These are phyloP conservation scores for Neodiprion pinetum DNA, from an alignment of 1,140 invertebrate species.

Conservation along the genomic window DNA sequence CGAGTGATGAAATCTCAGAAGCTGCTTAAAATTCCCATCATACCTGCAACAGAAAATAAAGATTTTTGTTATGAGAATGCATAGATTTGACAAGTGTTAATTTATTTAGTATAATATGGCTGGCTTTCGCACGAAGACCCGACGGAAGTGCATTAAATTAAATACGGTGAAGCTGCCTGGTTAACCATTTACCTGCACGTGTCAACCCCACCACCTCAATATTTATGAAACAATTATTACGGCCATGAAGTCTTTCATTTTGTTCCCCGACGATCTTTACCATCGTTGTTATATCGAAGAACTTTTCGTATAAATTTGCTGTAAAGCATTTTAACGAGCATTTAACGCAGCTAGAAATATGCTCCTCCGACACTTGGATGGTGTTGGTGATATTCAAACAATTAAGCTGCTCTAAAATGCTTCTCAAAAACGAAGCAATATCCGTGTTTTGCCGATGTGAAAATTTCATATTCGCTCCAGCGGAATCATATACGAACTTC, in stretches of 20 bases:
- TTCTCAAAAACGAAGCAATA: not conserved
- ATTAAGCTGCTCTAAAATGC: constrained; percentile 10
- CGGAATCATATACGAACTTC: not conserved
- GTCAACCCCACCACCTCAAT: not conserved
- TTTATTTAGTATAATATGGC: too few relatives aligned
- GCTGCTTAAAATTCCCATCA: too few relatives aligned
- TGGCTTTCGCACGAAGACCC: too few relatives aligned
- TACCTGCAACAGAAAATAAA: too few relatives aligned
- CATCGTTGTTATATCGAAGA: constrained; percentile 27
- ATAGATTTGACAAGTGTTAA: too few relatives aligned
- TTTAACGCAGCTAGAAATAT: constrained; percentile 26
- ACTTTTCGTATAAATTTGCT: constrained; percentile 41
- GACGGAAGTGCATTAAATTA: too few relatives aligned
- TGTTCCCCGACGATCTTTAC: constrained; percentile 22
- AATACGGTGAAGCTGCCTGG: not conserved
- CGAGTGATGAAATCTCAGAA: too few relatives aligned
- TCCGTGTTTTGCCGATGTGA: too few relatives aligned
- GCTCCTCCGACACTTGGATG: not conserved
- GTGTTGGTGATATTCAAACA: not conserved
- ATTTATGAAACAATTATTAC: constrained; percentile 37
- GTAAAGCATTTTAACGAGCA: constrained; percentile 44
- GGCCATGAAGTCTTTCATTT: not conserved
- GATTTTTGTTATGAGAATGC: too few relatives aligned
- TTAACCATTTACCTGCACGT: not conserved
- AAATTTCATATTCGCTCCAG: too few relatives aligned